A percentile compares a stretch with the other conserved stretches of the same genome.
phyloP scores from a whole-genome alignment of 2,113 vertebrate species.

The Xiphophorus couchianus region DNA sequence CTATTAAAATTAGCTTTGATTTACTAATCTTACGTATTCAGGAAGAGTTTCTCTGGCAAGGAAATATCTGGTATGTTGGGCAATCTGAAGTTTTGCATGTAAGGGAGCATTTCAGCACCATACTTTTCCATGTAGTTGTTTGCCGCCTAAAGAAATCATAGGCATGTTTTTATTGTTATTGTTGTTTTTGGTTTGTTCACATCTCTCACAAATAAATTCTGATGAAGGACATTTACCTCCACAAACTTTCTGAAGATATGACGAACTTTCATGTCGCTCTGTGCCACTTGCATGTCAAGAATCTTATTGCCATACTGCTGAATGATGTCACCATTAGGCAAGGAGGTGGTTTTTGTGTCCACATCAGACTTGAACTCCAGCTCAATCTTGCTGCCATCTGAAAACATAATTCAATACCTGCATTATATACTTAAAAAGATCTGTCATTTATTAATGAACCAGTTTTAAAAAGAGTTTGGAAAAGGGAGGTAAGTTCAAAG shows the following conservation, averaged over 20 bases:
- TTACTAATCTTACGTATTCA: conserved; percentile 83
- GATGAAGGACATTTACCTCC: conserved; percentile 76
- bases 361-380: conserved; percentile 84
- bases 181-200: neutral
- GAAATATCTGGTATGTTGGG: conserved; percentile 81
- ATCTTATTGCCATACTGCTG: conserved; percentile 69
- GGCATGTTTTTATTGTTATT: neutral
- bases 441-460: neutral
- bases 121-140: conserved; percentile 85
- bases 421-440: neutral
- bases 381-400: conserved; percentile 86
- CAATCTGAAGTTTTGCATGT: conserved; percentile 81
- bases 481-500: too few species aligned
- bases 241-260: conserved; percentile 85
- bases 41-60: conserved; percentile 87
- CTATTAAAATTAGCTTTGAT: neutral
- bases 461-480: neutral
- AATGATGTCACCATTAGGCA: conserved; percentile 63
- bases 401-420: conserved; percentile 28
- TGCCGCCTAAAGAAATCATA: conserved; percentile 74
- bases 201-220: neutral
- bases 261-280: conserved; percentile 85
- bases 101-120: conserved; percentile 78
- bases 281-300: conserved; percentile 83
- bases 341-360: conserved; percentile 73